phyloP scores from a whole-genome alignment of 2,113 vertebrate genomes.

The Tiliqua scincoides region DNA sequence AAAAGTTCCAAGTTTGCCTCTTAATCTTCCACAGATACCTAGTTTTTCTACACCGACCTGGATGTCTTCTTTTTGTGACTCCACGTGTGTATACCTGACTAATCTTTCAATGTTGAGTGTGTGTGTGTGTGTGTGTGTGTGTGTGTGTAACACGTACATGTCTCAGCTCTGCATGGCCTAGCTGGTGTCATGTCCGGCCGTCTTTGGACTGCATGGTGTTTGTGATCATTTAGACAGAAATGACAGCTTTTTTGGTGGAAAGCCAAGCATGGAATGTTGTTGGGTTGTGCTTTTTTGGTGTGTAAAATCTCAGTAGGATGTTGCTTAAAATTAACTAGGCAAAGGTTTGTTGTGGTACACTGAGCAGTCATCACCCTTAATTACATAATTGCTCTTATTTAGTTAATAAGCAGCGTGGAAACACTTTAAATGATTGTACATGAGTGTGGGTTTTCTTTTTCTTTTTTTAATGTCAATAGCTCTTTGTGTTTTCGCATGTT shows the following conservation, averaged over 20 bases:
- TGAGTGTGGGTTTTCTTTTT: not conserved
- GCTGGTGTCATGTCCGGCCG: conserved; percentile 76
- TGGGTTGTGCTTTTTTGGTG: conserved; percentile 57
- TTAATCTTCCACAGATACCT: conserved; percentile 96
- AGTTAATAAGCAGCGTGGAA: conserved; percentile 34
- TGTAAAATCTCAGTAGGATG: conserved; percentile 40
- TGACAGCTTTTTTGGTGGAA: conserved; percentile 62
- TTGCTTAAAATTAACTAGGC: conserved; percentile 49
- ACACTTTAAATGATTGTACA: conserved; percentile 22
- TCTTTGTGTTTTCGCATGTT: conserved; percentile 49
- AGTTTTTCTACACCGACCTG: conserved; percentile 92
- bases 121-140: conserved; percentile 63
- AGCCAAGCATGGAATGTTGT: conserved; percentile 73
- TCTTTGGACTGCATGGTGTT: conserved; percentile 79
- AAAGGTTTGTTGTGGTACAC: conserved; percentile 38
- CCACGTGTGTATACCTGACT: conserved; percentile 92
- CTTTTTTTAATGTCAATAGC: conserved; percentile 30
- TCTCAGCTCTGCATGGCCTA: conserved; percentile 83
- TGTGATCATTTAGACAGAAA: conserved; percentile 62
- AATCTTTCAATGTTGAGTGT: conserved; percentile 54
- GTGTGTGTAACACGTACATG: no score
- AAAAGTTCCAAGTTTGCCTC: conserved; percentile 95
- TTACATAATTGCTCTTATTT: conserved; percentile 14
- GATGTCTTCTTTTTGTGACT: conserved; percentile 95
- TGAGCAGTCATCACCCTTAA: conserved; percentile 41